Evolutionary conservation across 2,797 vertebrate species (phyloP), one percentile per base, ranked within the genome.

Genomic region (Yasuhikotakia modesta): DNA sequence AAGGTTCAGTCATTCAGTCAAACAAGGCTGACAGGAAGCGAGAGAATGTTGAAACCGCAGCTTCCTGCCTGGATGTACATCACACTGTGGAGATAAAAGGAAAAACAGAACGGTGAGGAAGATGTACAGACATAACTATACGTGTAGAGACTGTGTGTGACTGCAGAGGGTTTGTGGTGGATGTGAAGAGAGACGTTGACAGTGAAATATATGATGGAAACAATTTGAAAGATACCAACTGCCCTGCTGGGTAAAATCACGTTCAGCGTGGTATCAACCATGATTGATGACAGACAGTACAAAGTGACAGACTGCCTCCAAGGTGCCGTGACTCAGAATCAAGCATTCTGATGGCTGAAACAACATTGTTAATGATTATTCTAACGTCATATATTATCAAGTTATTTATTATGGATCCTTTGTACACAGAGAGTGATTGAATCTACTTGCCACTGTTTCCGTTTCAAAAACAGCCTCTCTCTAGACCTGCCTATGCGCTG

Each of bases 11-110:
- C 70, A 65, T 53, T 78, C 48, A 30, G 70, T 43, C 68, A 77
- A 80, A 83, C 76, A 83, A 53, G 46, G 70, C 35, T 70, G 55
- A 61, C 64, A 73, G 57, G 70, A 77, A 61, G 13, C 30, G 55
- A 73, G 73, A 80, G 65, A 70, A 74, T 60, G 53, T n/a, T 5
- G 73, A 74, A 48, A 52, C 53, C 57, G 65, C 35, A 63, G 50
- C 79, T 75, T 82, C 72, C 71, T 66, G 75, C 30, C 75, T 76
- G 68, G 60, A 78, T 78, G 58, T 71, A 21, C 72, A 81, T 79
- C 68, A 85, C 70, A 16, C 27, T 67, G 50, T 22, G 39, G 16
- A 83, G 73, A 79, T 85, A 81, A 79, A 70, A 82, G 64, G 0
- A 73, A 53, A 77, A 73, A 39, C 72, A 46, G 46, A 19, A 79